Evolutionary conservation across 2,888 invertebrate species (phyloP).

Genomic region (Diachrysia chrysitis): DNA sequence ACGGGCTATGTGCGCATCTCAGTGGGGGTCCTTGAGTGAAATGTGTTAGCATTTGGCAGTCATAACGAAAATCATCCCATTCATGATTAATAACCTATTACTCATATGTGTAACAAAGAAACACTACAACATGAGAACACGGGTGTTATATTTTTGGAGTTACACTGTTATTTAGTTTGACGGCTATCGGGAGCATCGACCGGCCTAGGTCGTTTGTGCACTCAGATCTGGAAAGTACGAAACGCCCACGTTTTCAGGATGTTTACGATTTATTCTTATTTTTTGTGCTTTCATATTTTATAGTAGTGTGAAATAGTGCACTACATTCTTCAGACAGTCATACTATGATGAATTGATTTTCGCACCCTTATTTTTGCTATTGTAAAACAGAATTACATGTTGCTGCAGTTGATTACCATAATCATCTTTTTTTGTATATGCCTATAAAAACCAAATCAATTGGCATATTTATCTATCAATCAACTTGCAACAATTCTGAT

Average conservation of each 20-base stretch:
- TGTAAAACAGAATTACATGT: too few relatives aligned
- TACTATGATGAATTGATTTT: slow-evolving; percentile 6
- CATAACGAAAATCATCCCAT: slow-evolving; percentile 38
- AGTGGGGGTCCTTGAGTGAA: slow-evolving; percentile 10
- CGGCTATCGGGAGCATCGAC: slow-evolving; percentile 60
- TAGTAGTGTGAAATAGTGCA: background rate
- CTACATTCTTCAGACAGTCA: slow-evolving; percentile 4
- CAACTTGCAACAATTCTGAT: too few relatives aligned
- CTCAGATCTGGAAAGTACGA: slow-evolving; percentile 35
- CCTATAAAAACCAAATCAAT: too few relatives aligned
- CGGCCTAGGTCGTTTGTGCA: slow-evolving; percentile 66
- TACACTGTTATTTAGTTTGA: slow-evolving; percentile 58
- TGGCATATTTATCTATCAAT: too few relatives aligned
- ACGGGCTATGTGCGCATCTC: slow-evolving; percentile 8
- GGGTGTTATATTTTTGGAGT: slow-evolving; percentile 57
- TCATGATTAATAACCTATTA: slow-evolving; percentile 46
- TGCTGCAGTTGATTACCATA: too few relatives aligned
- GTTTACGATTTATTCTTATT: slow-evolving; percentile 30
- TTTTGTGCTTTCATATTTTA: slow-evolving; percentile 20
- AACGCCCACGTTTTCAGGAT: slow-evolving; percentile 33
- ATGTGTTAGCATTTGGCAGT: slow-evolving; percentile 41
- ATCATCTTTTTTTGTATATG: too few relatives aligned
- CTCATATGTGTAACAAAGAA: slow-evolving; percentile 35
- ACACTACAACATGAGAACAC: slow-evolving; percentile 21
- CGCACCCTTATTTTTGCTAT: slow-evolving; percentile 26